Base-by-base conservation (phyloP, 2,888 invertebrate species). In the Prenolepis imparis region DNA sequence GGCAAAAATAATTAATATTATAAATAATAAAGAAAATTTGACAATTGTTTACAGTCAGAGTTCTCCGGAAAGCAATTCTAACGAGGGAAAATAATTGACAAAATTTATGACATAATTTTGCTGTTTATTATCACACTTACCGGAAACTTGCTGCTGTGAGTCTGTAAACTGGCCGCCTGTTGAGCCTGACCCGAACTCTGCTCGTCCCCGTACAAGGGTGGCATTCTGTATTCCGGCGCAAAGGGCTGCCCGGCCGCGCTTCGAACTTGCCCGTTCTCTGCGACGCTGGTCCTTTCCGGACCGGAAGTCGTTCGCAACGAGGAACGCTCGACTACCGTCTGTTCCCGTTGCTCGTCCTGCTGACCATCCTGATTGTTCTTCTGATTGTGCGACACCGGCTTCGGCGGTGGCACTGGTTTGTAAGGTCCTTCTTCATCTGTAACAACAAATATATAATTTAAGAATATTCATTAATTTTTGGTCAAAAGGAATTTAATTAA, bases 121-220 rank as follows among this genome's bases (percentile, higher is more conserved):
- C 11, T 15, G 41, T 21, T 57, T 24, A 55, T 57, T 52, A 83
- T 78, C 96, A 24, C n/a, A 87, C 91, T 96, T 95, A 97, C 97
- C 93, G 97, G 97, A 95, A 97, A 97, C 94, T 97, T 97, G 90
- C 96, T 97, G 90, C 97, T 97, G 94, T 97, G 97, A 41, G 97
- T 97, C 94, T 97, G 97, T 24, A 97, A 95, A 90, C 92, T 94
- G 66, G 93, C 94, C 92, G 92, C 95, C 93, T 90, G 94, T 93
- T 91, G 95, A 86, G 92, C 94, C 92, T 91, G 95, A 94, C 92
- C 94, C 93, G 95, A 96, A 92, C 89, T 95, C 91, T 91, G 95
- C 92, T 94, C 94, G 84, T 95, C 94, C 86, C 94, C 94, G 91
- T 94, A 94, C 85, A 95, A 89, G 83, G 94, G 93, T 92, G 94